These are phyloP conservation scores for Pseudomyrmex flavicornis DNA, from an alignment of 1,140 invertebrate genomes.

Conservation along the genomic window DNA sequence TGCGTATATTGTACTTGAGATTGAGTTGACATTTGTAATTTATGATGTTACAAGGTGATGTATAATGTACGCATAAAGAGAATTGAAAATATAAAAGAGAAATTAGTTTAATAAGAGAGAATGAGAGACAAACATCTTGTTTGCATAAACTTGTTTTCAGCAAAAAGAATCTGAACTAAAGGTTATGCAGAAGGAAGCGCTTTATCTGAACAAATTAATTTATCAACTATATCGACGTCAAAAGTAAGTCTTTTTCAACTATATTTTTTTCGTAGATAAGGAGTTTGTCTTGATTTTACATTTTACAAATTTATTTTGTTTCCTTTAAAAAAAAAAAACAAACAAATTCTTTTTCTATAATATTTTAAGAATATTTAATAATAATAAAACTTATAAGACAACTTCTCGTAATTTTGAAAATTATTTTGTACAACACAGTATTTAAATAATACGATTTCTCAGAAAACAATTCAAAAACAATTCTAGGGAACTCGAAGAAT, in stretches of 20 bases:
- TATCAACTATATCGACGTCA: slow-evolving; percentile 37
- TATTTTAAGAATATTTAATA: background rate
- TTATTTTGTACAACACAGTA: too few relatives aligned
- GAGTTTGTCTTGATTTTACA: background rate
- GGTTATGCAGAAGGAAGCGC: slow-evolving; percentile 50
- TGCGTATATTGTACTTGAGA: too few relatives aligned
- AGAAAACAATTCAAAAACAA: background rate
- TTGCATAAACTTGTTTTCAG: slow-evolving; percentile 30
- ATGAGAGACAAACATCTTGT: background rate
- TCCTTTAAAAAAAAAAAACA: too few relatives aligned
- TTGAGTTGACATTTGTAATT: too few relatives aligned
- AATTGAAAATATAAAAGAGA: background rate
- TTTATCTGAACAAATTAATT: slow-evolving; percentile 60
- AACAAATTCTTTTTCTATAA: too few relatives aligned
- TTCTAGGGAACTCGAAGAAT: slow-evolving; percentile 45
- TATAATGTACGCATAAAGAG: background rate
- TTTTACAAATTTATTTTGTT: too few relatives aligned
- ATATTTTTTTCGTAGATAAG: slow-evolving; percentile 13
- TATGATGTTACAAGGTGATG: background rate
- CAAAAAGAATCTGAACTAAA: slow-evolving; percentile 64
- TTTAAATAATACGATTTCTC: background rate
- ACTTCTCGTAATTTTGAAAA: too few relatives aligned
- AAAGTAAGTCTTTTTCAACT: slow-evolving; percentile 31
- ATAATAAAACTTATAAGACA: too few relatives aligned
- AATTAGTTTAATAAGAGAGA: slow-evolving; percentile 7